Evolutionary conservation across 2,797 vertebrate genomes (phyloP), one percentile per base, ranked within the genome.

Genomic region (Rhabdomys pumilio): DNA sequence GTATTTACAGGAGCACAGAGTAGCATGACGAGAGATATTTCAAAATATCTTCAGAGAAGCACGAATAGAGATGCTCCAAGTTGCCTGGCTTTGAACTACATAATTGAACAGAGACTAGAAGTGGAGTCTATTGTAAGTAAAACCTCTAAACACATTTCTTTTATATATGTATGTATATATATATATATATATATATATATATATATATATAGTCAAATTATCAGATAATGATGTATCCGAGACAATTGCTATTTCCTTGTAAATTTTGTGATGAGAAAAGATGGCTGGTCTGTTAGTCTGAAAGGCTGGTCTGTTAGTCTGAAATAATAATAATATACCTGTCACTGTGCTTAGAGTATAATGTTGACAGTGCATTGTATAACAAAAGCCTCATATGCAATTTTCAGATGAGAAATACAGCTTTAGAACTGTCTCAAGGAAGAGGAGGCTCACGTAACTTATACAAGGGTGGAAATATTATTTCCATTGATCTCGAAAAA

Each of bases 61-160:
- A 29, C 75, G 31, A 81, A 85, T 26, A n/a, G 6, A 94, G 41
- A 69, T 55, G 11, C 34, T 92, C 87, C 44, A 69, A 92, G 76
- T 75, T 50, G 85, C 24, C 34, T 83, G 20, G 44, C 29, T 85
- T 92, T 69, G 26, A 50, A 83, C 55, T 50, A 47, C 1, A 11
- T 79, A 63, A 93, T 31, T 47, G 11, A 80, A 91, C 26, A 79
- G 50, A 69, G 41, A 95, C 59, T 41, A 53, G n/a, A 93, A 89
- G 31, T 57, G 47, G 20, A 69, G 3, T 76, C 55, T 77, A 17
- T 15, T 59, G 4, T 76, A 83, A 87, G 19, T 63, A 88, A 53
- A 94, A 14, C 22, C 19, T 77, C 53, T 50, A n/a, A 90, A 57
- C 15, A 31, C n/a, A 61, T 38, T 72, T 38, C 44, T 59, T 17